phyloP scores from a whole-genome alignment of 2,113 vertebrate species.

The Ophthalmolycus amberensis region DNA sequence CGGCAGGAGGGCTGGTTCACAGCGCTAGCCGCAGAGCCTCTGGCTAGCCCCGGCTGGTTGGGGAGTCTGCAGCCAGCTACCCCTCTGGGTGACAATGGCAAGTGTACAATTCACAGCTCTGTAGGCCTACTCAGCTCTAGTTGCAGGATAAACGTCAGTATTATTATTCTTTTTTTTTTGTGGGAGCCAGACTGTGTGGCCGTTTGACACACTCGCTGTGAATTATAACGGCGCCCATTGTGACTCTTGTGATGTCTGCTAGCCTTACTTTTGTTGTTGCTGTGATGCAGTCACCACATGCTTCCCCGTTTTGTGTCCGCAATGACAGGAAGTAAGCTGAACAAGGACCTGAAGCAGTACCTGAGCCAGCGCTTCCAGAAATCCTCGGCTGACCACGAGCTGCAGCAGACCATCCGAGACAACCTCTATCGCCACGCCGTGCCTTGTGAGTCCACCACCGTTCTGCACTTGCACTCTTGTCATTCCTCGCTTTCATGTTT shows the following conservation, averaged over 20 bases:
- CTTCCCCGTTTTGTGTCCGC: conserved; percentile 66
- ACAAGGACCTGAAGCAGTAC: conserved; percentile 95
- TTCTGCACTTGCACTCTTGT: background rate
- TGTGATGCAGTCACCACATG: conserved; percentile 29
- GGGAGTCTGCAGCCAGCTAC: conserved; percentile 58
- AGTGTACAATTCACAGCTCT: conserved; percentile 57
- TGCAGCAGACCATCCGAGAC: conserved; percentile 96
- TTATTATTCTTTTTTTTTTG: background rate
- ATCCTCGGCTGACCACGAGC: conserved; percentile 92
- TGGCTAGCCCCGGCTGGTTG: conserved; percentile 36
- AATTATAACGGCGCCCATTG: conserved; percentile 6
- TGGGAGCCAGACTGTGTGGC: conserved; percentile 34
- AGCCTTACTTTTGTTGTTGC: background rate
- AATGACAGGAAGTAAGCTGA: conserved; percentile 92
- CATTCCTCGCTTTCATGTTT: background rate
- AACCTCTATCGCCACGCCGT: conserved; percentile 99
- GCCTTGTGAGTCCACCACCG: conserved; percentile 92
- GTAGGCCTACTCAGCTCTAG: conserved; percentile 12
- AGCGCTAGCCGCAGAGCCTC: conserved; percentile 56
- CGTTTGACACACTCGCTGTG: conserved; percentile 31
- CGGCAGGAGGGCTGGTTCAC: conserved; percentile 77
- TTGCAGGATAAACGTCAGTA: conserved; percentile 17
- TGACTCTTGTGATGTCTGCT: background rate
- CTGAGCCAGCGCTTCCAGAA: conserved; percentile 98
- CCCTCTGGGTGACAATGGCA: conserved; percentile 72